Evolutionary conservation across 30 jellyfish, hydroid and myxozoan genomes (phyloP).

Genomic region (Clytia hemisphaerica): DNA sequence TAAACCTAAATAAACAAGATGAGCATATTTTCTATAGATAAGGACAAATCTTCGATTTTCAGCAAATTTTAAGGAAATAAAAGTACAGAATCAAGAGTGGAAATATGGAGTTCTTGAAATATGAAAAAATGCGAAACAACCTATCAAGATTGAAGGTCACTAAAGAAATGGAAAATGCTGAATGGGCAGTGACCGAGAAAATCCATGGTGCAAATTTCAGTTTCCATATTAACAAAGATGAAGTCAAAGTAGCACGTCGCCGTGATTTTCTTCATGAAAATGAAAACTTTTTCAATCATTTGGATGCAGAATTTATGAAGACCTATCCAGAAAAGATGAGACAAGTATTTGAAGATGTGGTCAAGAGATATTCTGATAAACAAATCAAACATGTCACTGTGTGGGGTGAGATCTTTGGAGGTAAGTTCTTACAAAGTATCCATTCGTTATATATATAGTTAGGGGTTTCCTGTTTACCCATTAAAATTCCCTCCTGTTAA

Average conservation of each 20-base stretch:
- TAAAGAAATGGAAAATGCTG: constrained; percentile 37
- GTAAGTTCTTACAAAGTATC: constrained; percentile 49
- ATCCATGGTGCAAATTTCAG: constrained; percentile 95
- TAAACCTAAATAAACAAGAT: no score
- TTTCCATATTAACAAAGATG: constrained; percentile 72
- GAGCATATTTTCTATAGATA: no score
- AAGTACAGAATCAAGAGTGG: no score
- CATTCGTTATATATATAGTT: no score
- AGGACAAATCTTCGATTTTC: no score
- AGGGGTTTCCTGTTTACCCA: no score
- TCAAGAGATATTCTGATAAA: constrained; percentile 18
- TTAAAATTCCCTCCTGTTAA: no score
- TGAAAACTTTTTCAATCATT: constrained; percentile 47
- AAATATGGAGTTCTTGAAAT: constrained; percentile 56
- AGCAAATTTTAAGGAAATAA: no score
- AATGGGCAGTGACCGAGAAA: constrained; percentile 83
- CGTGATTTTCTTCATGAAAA: constrained; percentile 67
- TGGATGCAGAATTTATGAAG: constrained; percentile 58
- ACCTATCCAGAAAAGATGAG: constrained; percentile 62
- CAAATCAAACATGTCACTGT: constrained; percentile 55
- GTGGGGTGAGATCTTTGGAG: constrained; percentile 89
- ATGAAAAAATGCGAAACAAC: constrained; percentile 66
- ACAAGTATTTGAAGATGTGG: constrained; percentile 41
- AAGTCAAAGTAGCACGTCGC: constrained; percentile 64
- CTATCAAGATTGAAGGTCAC: constrained; percentile 30